Evolutionary conservation across 2,888 invertebrate genomes (phyloP), one percentile per base, ranked within the genome.

Genomic region (Cecidostiba fungosa): DNA sequence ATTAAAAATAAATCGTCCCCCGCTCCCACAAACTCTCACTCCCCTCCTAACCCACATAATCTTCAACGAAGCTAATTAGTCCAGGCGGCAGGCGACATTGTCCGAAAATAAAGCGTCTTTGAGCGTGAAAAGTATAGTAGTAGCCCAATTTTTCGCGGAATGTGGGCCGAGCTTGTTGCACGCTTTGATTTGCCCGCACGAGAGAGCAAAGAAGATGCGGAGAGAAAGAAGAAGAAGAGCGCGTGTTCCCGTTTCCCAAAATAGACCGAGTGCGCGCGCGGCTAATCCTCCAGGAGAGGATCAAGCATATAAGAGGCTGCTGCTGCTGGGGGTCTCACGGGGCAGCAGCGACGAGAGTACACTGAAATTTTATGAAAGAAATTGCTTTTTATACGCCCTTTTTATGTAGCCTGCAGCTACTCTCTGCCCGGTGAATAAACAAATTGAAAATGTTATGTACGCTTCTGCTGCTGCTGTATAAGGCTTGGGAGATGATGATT

Each of bases 271-370:
- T 70, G 69, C 50, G 72, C 39, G 77, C 29, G 66, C 6, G n/a
- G 79, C 76, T 84, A 79, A 84, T 84, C 80, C 84, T 78, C 78
- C 66, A 29, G 84, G 77, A 78, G 78, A 79, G 84, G 74, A 78
- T 72, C 83, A 72, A 72, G 83, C 10, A n/a, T 26, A 14, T 76
- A 32, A 59, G 69, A 66, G 47, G 72, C 39, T 54, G 54, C n/a
- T 50, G 19, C 43, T 39, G 39, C 16, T 59, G 23, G 59, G 23
- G 59, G 59, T 69, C 36, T 26, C 69, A 29, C 16, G 32, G 23
- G 32, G n/a, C n/a, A 26, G 29, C 32, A 3, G 29, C 12, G 54
- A 16, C 43, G 77, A 12, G 50, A 70, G 69, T 54, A 19, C 76
- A 39, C 76, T 47, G 47, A 16, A 77, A 80, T 80, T 36, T 81